Evolutionary conservation across 2,888 invertebrate species (phyloP).

Genomic region (Dolomedes plantarius): DNA sequence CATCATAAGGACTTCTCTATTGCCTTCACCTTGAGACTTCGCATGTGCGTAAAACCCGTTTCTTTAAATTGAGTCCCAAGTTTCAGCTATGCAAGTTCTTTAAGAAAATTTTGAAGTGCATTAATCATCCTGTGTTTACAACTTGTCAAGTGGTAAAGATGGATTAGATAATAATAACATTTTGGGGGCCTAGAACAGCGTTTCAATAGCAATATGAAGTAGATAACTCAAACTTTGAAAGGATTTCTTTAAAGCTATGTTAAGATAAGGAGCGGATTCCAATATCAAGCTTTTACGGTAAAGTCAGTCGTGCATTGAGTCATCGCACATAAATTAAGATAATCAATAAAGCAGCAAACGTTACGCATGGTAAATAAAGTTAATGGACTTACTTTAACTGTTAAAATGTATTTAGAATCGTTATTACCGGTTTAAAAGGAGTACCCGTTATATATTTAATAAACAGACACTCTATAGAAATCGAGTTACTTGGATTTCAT

Average conservation of each 20-base stretch:
- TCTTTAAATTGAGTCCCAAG: conserved; percentile 33
- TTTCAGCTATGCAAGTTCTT: conserved; percentile 32
- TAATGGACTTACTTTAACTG: neutral
- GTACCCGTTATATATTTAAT: too few relatives aligned
- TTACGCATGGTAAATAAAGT: neutral
- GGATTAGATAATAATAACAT: conserved; percentile 58
- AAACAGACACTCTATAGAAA: too few relatives aligned
- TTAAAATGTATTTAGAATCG: too few relatives aligned
- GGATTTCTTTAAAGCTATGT: neutral
- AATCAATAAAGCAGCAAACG: neutral
- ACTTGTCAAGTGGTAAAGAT: conserved; percentile 56
- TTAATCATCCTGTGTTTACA: conserved; percentile 59
- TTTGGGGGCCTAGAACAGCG: neutral
- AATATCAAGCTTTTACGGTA: neutral
- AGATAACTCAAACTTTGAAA: conserved; percentile 2
- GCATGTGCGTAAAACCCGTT: conserved; percentile 8
- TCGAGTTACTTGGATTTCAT: too few relatives aligned
- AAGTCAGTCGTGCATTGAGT: neutral
- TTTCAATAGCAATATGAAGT: neutral
- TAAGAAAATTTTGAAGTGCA: conserved; percentile 39
- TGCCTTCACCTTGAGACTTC: conserved; percentile 26
- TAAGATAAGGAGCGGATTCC: neutral
- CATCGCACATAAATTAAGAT: neutral
- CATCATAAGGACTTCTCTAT: conserved; percentile 15
- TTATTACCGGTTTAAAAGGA: too few relatives aligned